Evolutionary conservation across 2,888 invertebrate species (phyloP).

Genomic region (Aleiodes alternator): DNA sequence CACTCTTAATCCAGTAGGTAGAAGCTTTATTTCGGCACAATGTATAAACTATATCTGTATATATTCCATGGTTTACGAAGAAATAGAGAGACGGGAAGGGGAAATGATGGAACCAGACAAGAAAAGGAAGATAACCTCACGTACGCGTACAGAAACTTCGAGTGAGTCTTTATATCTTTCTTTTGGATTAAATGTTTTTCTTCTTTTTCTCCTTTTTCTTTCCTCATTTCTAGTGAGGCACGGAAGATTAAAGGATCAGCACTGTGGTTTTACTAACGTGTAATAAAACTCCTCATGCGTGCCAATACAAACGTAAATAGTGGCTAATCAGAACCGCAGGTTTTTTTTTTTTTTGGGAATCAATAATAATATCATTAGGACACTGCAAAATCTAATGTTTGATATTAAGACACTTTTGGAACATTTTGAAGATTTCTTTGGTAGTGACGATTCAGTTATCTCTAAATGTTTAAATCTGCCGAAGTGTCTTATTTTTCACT

Average conservation of each 20-base stretch:
- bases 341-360: not conserved
- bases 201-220: constrained; percentile 36
- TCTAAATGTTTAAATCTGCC: no score
- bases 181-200: constrained; percentile 45
- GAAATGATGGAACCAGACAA: constrained; percentile 53
- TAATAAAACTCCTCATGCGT: constrained; percentile 32
- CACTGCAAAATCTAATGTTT: no score
- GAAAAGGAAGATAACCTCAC: constrained; percentile 28
- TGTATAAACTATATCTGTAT: constrained; percentile 17
- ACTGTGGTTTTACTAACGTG: constrained; percentile 20
- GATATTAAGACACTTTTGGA: no score
- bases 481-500: not conserved
- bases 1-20: constrained; percentile 57
- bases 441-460: no score
- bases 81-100: constrained; percentile 3
- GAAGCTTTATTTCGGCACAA: constrained; percentile 51
- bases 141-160: constrained; percentile 40
- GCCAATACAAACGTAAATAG: constrained; percentile 42
- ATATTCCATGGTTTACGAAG: constrained; percentile 24
- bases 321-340: not conserved
- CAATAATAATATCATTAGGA: constrained; percentile 1
- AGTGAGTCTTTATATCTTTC: constrained; percentile 41
- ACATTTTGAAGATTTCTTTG: no score
- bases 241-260: constrained; percentile 28
- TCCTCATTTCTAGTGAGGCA: constrained; percentile 29